These are phyloP conservation scores for Malurus cyaneus DNA, from an alignment of 2,113 vertebrate species.

Conservation along the genomic window DNA sequence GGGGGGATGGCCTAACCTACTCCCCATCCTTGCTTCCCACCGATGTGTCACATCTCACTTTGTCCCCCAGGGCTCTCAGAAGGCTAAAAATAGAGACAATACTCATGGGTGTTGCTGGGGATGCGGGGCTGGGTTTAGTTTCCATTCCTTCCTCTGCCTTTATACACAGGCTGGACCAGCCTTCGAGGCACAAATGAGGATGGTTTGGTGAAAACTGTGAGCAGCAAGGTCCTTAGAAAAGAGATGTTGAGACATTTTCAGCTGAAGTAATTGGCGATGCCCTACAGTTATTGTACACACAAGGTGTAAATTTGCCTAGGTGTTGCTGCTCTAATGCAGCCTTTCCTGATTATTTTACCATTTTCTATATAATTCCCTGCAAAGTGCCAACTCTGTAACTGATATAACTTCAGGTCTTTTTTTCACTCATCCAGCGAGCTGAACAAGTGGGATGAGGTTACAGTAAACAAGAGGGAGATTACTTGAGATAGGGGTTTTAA, in stretches of 20 bases:
- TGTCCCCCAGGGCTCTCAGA: not conserved
- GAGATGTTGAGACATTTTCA: not conserved
- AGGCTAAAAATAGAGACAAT: not conserved
- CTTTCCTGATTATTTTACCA: constrained; percentile 2
- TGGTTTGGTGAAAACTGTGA: not conserved
- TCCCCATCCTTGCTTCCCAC: not conserved
- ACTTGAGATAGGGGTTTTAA: not conserved
- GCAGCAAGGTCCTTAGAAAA: not conserved
- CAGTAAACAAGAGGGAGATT: constrained; percentile 14
- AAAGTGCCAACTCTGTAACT: not conserved
- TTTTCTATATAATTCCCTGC: not conserved
- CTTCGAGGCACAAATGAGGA: not conserved
- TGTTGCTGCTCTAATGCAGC: constrained; percentile 8
- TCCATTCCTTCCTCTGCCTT: not conserved
- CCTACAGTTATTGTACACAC: not conserved
- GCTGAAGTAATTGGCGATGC: not conserved
- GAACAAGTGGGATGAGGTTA: constrained; percentile 34
- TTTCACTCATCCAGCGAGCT: not conserved
- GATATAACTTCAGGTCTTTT: not conserved
- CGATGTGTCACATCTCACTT: not conserved
- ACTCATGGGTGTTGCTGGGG: not conserved
- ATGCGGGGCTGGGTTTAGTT: not conserved
- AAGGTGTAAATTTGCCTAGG: not conserved
- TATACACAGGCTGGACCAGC: not conserved
- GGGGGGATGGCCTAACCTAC: not conserved